Percentiles rank a stretch among this genome's conserved stretches.
phyloP scores from a whole-genome alignment of 2,113 vertebrate species.

The Ammospiza nelsoni region DNA sequence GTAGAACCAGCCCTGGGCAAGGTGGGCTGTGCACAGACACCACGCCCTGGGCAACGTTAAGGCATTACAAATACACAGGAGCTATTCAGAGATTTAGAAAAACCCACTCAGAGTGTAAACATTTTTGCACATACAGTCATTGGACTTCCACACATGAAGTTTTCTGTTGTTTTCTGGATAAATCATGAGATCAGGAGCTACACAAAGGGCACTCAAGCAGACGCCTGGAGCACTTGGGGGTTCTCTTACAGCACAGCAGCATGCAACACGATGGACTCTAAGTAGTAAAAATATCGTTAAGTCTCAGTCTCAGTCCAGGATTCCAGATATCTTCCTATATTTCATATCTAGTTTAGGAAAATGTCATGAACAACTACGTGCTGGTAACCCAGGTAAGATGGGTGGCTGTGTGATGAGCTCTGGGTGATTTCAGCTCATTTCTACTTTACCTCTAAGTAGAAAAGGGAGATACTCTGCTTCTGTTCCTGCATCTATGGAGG shows the following conservation, averaged over 20 bases:
- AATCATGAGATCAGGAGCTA: slow-evolving; percentile 59
- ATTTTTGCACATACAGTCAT: not conserved
- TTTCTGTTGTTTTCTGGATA: slow-evolving; percentile 31
- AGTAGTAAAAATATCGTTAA: slow-evolving; percentile 22
- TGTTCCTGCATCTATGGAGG: slow-evolving; percentile 18
- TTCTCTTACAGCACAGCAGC: slow-evolving; percentile 57
- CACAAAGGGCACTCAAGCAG: slow-evolving; percentile 43
- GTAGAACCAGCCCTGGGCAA: not conserved
- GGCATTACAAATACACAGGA: slow-evolving; percentile 31
- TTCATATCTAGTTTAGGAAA: slow-evolving; percentile 35
- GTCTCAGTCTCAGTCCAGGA: slow-evolving; percentile 32
- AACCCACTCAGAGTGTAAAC: not conserved
- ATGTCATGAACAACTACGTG: not conserved
- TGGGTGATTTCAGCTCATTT: slow-evolving; percentile 38
- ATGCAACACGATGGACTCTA: slow-evolving; percentile 56
- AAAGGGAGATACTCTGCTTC: slow-evolving; percentile 53
- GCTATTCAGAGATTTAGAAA: not conserved
- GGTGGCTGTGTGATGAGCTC: slow-evolving; percentile 19
- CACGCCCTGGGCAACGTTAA: not conserved
- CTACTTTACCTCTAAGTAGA: slow-evolving; percentile 59
- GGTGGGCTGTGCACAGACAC: not conserved
- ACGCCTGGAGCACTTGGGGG: slow-evolving; percentile 42
- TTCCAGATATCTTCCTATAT: not conserved
- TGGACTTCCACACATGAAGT: not conserved
- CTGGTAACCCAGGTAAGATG: not conserved